Base-by-base conservation (phyloP, 2,888 invertebrate genomes). In the Idaea straminata region DNA sequence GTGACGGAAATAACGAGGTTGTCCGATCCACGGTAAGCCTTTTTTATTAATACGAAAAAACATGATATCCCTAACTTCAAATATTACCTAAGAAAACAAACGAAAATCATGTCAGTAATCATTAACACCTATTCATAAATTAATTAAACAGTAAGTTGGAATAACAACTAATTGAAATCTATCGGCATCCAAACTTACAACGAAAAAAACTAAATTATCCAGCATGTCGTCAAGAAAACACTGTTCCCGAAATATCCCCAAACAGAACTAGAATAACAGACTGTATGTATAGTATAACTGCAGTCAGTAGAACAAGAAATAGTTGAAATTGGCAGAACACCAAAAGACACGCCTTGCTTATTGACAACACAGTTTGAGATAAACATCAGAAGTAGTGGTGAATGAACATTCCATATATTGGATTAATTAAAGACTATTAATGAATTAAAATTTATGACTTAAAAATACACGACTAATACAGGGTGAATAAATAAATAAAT, bases 241-340 rank as follows among this genome's bases (percentile, higher is more conserved):
- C 4, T 34, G 15, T 65, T 67, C 63, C 61, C 62, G 35, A 75
- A 77, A 68, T 70, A 73, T 73, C 65, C 67, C 65, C 62, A 74
- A 70, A 74, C 69, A 73, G 47, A 70, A 70, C 69, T 25, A 73
- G 70, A 76, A 75, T 74, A 74, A 63, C 59, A 38, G 62, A 57
- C 60, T 68, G 64, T 16, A 62, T 35, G 36, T 36, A 62, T 38
- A 61, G 67, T n/a, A 70, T 77, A 79, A 71, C 76, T 64, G 62
- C 59, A 64, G 71, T 73, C 65, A 10, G 47, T 47, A 47, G 70
- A 66, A 67, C 75, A 62, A 59, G 74, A 79, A 79, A 81, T 82
- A 80, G 74, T 73, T 75, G 68, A 61, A 36, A 38, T 72, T 82
- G 84, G 85, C 82, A 59, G 4, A 0, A 3, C 2, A 77, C 84